Conservation (phyloP, 2,888 invertebrate species). For the Plusia festucae region DNA sequence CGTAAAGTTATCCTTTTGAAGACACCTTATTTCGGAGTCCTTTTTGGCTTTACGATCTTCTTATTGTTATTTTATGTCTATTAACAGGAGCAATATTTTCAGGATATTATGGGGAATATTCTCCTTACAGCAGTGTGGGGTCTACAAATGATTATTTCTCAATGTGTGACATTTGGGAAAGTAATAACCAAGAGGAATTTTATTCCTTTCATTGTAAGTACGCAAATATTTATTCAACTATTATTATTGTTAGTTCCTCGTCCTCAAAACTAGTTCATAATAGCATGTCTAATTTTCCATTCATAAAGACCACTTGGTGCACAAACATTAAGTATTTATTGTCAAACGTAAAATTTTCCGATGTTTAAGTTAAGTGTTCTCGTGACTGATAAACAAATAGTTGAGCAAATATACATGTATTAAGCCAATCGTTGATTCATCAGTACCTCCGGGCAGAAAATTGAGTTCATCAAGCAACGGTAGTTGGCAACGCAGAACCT, state of each 20-base stretch:
- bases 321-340: slow-evolving; percentile 8
- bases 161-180: slow-evolving; percentile 81
- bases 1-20: background rate
- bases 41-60: background rate
- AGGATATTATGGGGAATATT: slow-evolving; percentile 85
- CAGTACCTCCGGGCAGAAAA: slow-evolving; percentile 82
- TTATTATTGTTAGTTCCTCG: background rate
- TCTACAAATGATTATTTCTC: slow-evolving; percentile 83
- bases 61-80: background rate
- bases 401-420: background rate
- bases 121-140: slow-evolving; percentile 83
- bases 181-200: slow-evolving; percentile 73
- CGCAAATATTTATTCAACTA: background rate
- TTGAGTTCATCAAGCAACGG: slow-evolving; percentile 86
- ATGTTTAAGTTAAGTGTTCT: slow-evolving; percentile 6
- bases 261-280: background rate
- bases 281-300: slow-evolving; percentile 2
- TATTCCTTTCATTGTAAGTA: slow-evolving; percentile 78
- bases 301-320: background rate
- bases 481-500: slow-evolving; percentile 89
- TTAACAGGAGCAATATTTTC: slow-evolving; percentile 39
- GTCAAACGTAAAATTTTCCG: slow-evolving; percentile 8
- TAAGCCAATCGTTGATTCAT: slow-evolving; percentile 63
- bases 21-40: background rate
- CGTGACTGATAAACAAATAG: slow-evolving; percentile 14